These are phyloP conservation scores for Oedothorax gibbosus DNA, from an alignment of 1,140 invertebrate species.

Conservation along the genomic window DNA sequence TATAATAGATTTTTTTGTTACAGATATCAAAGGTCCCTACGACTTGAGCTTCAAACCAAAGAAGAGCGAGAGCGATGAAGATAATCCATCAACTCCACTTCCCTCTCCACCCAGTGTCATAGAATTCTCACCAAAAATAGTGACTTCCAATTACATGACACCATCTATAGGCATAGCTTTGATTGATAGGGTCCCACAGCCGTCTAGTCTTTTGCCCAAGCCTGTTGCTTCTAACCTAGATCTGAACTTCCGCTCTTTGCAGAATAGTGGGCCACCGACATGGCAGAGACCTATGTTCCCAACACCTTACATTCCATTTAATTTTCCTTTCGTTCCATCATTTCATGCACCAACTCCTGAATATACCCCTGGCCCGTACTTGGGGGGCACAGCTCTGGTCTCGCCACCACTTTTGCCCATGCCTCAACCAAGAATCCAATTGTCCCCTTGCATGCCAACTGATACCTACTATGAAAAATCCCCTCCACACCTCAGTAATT, in stretches of 20 bases:
- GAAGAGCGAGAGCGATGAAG: neutral
- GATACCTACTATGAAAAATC: neutral
- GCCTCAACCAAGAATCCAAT: constrained; percentile 6
- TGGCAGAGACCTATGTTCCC: constrained; percentile 53
- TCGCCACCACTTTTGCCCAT: constrained; percentile 21
- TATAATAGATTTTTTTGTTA: constrained; percentile 25
- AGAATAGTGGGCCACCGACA: neutral
- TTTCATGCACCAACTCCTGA: constrained; percentile 16
- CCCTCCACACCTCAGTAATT: neutral
- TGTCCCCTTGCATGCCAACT: constrained; percentile 14
- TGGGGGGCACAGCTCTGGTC: constrained; percentile 22
- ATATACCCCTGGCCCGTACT: constrained; percentile 8
- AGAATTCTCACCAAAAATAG: constrained; percentile 50
- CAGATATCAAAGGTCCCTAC: constrained; percentile 50
- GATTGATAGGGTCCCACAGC: constrained; percentile 5
- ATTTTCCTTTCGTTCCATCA: neutral
- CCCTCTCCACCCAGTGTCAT: constrained; percentile 20
- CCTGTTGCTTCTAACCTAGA: constrained; percentile 28
- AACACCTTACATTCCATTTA: constrained; percentile 60
- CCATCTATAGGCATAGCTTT: constrained; percentile 22
- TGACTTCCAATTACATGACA: neutral
- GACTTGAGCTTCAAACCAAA: constrained; percentile 59
- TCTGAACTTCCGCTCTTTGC: constrained; percentile 11
- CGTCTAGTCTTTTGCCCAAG: constrained; percentile 37
- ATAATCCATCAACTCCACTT: neutral